These are phyloP conservation scores for Conops quadrifasciatus DNA, from an alignment of 2,888 invertebrate species.

Conservation along the genomic window DNA sequence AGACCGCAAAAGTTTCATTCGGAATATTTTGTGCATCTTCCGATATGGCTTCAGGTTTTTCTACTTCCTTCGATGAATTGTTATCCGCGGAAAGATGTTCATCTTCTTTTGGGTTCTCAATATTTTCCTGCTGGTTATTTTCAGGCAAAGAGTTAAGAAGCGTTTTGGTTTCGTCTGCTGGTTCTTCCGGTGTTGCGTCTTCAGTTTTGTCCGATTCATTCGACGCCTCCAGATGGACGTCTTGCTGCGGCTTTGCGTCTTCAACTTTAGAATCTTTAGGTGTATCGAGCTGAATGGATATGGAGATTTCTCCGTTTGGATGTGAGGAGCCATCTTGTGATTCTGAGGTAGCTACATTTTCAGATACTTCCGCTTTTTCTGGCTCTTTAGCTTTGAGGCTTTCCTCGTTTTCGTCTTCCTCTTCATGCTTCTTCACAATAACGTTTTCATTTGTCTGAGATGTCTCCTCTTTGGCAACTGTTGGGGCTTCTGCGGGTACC, in stretches of 20 bases:
- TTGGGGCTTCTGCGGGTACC: background rate
- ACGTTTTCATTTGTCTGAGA: background rate
- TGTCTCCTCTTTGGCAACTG: background rate
- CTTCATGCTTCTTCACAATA: slow-evolving; percentile 12
- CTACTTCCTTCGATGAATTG: background rate
- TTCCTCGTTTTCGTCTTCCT: slow-evolving; percentile 27
- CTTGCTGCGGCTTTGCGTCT: background rate
- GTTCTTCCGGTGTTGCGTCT: slow-evolving; percentile 33
- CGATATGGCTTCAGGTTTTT: slow-evolving; percentile 22
- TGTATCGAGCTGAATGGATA: background rate
- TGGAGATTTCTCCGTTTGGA: too few species aligned
- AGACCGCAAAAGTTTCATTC: background rate
- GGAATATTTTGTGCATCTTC: background rate
- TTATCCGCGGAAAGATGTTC: background rate
- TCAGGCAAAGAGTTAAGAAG: background rate
- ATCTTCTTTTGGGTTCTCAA: slow-evolving; percentile 11
- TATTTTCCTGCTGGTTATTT: too few species aligned
- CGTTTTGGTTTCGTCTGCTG: slow-evolving; percentile 47
- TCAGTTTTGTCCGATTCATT: slow-evolving; percentile 28
- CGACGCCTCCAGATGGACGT: background rate
- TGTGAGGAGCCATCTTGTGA: too few species aligned
- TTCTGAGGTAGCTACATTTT: background rate
- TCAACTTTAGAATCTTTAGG: background rate
- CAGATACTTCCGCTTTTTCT: slow-evolving; percentile 29
- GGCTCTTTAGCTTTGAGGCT: slow-evolving; percentile 30